Evolutionary conservation across 1,140 invertebrate species (phyloP).

Genomic region (Neocloeon triangulifer): DNA sequence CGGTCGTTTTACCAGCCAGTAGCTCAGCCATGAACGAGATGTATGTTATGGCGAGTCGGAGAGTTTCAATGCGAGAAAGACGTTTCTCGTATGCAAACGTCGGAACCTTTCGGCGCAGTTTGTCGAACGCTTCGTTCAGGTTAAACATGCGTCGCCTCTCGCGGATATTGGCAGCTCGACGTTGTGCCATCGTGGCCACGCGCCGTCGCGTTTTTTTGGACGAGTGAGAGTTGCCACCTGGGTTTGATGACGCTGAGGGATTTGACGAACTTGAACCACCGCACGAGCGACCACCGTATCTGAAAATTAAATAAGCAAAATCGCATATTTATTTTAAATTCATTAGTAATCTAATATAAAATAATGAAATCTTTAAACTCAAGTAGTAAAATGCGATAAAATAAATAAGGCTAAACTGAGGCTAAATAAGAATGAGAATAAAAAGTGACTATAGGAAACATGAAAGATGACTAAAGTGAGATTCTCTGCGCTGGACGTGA

Average conservation of each 20-base stretch:
- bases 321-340: no score
- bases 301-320: no score
- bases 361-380: no score
- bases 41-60: constrained; percentile 92
- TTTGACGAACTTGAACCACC: neutral
- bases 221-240: neutral
- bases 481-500: no score
- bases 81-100: constrained; percentile 98
- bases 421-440: no score
- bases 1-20: constrained; percentile 24
- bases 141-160: constrained; percentile 92
- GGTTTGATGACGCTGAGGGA: neutral
- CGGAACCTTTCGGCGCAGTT: constrained; percentile 77
- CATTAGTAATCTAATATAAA: no score
- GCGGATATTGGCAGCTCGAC: constrained; percentile 80
- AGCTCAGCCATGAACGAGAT: constrained; percentile 93
- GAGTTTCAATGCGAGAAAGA: constrained; percentile 90
- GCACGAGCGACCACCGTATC: neutral
- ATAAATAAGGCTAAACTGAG: no score
- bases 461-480: no score
- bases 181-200: constrained; percentile 72
- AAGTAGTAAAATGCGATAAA: no score
- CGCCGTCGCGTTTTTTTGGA: constrained; percentile 62
- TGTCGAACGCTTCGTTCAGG: constrained; percentile 92
- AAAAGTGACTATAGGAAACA: no score